Evolutionary conservation across 1,140 invertebrate species (phyloP).

Genomic region (Portunus trituberculatus): DNA sequence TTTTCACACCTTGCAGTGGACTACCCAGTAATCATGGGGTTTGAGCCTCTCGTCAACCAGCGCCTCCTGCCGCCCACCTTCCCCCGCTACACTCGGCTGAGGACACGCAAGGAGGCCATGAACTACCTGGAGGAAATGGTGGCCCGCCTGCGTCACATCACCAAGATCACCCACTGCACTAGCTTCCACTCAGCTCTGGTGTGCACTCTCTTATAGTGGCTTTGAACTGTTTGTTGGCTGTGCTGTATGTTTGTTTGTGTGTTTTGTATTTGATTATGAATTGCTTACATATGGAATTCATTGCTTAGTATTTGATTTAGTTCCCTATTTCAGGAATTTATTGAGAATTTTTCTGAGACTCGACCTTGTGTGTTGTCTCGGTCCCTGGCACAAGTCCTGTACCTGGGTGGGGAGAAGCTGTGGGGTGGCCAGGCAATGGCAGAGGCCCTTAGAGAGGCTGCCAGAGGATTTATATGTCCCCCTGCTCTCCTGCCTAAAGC

Average conservation of each 20-base stretch:
- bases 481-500: constrained; percentile 89
- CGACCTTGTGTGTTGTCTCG: constrained; percentile 96
- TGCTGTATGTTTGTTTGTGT: neutral
- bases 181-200: constrained; percentile 91
- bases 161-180: constrained; percentile 89
- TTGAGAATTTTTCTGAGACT: constrained; percentile 93
- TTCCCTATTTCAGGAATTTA: constrained; percentile 88
- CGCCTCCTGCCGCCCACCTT: constrained; percentile 97
- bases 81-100: constrained; percentile 97
- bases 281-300: too few species aligned
- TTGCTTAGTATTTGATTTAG: neutral
- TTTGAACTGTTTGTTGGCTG: neutral
- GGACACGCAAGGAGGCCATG: constrained; percentile 89
- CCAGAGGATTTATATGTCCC: constrained; percentile 92
- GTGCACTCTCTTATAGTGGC: neutral
- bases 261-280: too few species aligned
- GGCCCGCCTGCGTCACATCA: constrained; percentile 86
- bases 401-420: constrained; percentile 80
- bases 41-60: constrained; percentile 97
- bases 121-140: constrained; percentile 92
- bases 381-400: constrained; percentile 84
- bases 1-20: constrained; percentile 78
- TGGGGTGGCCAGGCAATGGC: constrained; percentile 84
- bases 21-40: constrained; percentile 86
- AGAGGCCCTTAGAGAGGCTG: constrained; percentile 92